Evolutionary conservation across 2,797 vertebrate species (phyloP), one percentile per base, ranked within the genome.

Genomic region (Arrhamphus sclerolepis): DNA sequence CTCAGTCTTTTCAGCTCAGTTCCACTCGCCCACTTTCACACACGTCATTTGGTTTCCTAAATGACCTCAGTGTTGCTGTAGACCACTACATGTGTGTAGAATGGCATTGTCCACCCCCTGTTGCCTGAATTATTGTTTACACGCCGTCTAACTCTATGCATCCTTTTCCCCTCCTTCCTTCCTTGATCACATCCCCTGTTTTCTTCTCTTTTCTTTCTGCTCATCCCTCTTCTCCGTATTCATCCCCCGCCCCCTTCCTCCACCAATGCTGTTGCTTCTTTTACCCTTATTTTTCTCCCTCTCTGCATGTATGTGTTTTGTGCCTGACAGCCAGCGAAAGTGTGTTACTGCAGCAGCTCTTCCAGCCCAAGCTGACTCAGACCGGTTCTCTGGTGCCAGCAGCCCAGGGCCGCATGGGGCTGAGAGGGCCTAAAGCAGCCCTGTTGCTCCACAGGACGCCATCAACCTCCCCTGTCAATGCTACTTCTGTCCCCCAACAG

Each of bases 311-410:
- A 49, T 85, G 77, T 81, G 76, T 67, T 78, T 82, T 85, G 62
- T 79, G 69, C 77, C 68, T 59, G 0, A 59, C 86, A 98, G 97
- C 96, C 73, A 98, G 96, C 82, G 97, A 98, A 90, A 97, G 94
- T 29, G 91, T 98, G 55, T 89, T 98, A 76, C 87, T 98, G 87
- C 94, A 92, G 87, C 97, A 96, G 47, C 89, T 98, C 90, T 98
- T 98, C 90, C 95, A 95, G 89, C 93, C 94, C 76, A 98, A 97
- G 85, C 84, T 97, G 91, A 96, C 95, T 70, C 95, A 94, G 70
- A 98, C 95, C 3, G 97, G 96, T 73, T 96, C 95, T 42, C 92
- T 98, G 82, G 67, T 97, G 70, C 93, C 95, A 66, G 90, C 92
- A 75, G 74, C 70, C 7, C 93, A 90, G 59, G 89, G 93, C 70